These are phyloP conservation scores for Lota lota DNA, from an alignment of 2,113 vertebrate species.

Conservation along the genomic window DNA sequence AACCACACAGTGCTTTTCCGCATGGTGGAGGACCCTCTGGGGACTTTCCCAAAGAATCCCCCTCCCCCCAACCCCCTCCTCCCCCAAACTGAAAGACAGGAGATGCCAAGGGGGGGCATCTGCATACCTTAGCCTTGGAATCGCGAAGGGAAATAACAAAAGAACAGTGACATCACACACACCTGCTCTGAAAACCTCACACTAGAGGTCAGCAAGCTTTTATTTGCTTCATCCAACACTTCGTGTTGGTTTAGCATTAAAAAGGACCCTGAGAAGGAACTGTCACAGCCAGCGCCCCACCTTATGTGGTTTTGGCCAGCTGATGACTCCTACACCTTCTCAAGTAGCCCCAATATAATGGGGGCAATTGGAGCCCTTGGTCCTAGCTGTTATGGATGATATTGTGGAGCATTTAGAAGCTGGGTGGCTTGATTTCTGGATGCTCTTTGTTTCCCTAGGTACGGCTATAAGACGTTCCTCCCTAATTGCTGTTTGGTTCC, in stretches of 20 bases:
- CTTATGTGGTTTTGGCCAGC: constrained; percentile 35
- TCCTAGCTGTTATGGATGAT: constrained; percentile 19
- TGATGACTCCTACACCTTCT: constrained; percentile 27
- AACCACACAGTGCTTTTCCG: too few relatives aligned
- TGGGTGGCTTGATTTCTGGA: constrained; percentile 20
- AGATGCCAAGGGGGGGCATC: background rate
- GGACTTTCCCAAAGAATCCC: too few relatives aligned
- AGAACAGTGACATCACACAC: background rate
- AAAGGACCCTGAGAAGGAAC: constrained; percentile 29
- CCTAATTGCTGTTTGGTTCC: constrained; percentile 46
- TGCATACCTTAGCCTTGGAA: background rate
- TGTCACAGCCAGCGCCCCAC: constrained; percentile 46
- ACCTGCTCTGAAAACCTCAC: constrained; percentile 27
- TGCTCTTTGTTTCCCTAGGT: constrained; percentile 40
- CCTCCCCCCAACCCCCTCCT: too few relatives aligned
- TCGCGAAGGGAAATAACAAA: background rate
- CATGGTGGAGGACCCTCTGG: too few relatives aligned
- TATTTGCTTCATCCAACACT: too few relatives aligned
- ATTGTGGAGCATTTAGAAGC: constrained; percentile 30
- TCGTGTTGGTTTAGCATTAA: constrained; percentile 30
- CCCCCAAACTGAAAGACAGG: background rate
- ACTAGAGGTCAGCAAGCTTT: too few relatives aligned
- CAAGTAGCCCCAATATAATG: constrained; percentile 9
- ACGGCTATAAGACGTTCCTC: constrained; percentile 37
- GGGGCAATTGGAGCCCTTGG: constrained; percentile 1